Conservation (phyloP, 2,797 vertebrate species). For the Syncerus caffer region DNA sequence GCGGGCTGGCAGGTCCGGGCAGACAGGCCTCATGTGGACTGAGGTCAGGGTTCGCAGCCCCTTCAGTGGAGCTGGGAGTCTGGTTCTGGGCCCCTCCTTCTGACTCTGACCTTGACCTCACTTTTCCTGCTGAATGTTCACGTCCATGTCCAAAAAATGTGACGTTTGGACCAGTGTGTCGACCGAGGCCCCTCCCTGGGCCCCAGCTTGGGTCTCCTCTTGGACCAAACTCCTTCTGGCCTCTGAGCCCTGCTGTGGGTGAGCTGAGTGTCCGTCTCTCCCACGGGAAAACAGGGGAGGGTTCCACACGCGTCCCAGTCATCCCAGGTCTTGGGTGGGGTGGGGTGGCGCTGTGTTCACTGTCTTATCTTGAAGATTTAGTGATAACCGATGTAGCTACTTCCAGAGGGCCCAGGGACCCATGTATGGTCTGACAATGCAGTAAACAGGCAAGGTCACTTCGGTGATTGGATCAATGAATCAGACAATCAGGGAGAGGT, state of each 20-base stretch:
- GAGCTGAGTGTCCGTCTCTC: background rate
- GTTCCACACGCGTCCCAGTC: background rate
- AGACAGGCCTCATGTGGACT: background rate
- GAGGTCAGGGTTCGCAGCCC: fast-evolving
- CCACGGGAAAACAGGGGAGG: background rate
- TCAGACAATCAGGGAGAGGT: fast-evolving
- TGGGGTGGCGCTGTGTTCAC: fast-evolving
- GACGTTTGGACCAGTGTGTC: fast-evolving
- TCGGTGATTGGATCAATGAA: too few species aligned
- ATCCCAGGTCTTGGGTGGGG: background rate
- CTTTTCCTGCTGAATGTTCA: background rate
- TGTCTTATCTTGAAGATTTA: background rate
- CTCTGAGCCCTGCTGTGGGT: background rate
- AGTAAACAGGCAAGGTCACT: background rate
- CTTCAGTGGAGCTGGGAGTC: background rate
- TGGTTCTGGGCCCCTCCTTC: background rate
- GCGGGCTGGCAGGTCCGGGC: fast-evolving
- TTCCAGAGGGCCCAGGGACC: fast-evolving
- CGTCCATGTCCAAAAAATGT: fast-evolving
- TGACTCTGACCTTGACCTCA: background rate
- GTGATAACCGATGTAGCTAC: fast-evolving
- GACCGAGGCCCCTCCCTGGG: background rate
- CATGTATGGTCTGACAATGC: too few species aligned
- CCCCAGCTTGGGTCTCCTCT: background rate
- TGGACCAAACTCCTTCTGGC: background rate